Conservation (phyloP, 1,140 invertebrate genomes). For the Drosophila pallidifrons region DNA sequence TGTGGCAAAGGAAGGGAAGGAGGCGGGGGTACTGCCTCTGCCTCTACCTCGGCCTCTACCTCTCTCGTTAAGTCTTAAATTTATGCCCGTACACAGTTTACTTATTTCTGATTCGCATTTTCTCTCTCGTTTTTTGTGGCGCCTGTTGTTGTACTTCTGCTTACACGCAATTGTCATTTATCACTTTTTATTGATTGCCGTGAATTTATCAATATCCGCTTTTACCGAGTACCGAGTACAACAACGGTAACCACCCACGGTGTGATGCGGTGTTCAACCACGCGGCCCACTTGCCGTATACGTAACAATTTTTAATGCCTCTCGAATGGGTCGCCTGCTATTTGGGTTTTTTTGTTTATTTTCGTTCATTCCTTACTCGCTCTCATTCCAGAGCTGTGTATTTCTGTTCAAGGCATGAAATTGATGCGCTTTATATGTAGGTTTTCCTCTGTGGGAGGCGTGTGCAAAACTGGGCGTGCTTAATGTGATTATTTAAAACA, state of each 20-base stretch:
- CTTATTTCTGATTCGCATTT: constrained; percentile 53
- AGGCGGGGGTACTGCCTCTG: constrained; percentile 5
- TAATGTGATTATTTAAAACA: constrained; percentile 80
- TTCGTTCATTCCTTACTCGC: constrained; percentile 4
- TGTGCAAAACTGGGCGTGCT: constrained; percentile 48
- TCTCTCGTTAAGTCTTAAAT: constrained; percentile 74
- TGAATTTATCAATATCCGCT: constrained; percentile 82
- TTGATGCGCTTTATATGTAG: constrained; percentile 72
- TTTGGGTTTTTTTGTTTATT: not conserved
- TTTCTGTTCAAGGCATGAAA: constrained; percentile 79
- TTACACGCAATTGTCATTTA: constrained; percentile 82
- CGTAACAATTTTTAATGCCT: constrained; percentile 81
- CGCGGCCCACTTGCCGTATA: constrained; percentile 53
- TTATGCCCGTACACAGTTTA: constrained; percentile 59
- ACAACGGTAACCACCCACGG: constrained; percentile 59
- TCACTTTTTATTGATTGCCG: constrained; percentile 82
- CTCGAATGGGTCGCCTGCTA: constrained; percentile 48
- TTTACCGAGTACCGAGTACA: constrained; percentile 62
- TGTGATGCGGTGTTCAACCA: constrained; percentile 25
- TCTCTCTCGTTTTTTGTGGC: constrained; percentile 37
- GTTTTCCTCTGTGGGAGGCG: constrained; percentile 24
- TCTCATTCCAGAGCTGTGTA: constrained; percentile 29
- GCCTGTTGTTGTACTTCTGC: constrained; percentile 42
- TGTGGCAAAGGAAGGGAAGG: not conserved
- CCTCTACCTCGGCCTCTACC: not conserved